phyloP scores from a whole-genome alignment of 2,888 invertebrate genomes.

The Elmis aenea region DNA sequence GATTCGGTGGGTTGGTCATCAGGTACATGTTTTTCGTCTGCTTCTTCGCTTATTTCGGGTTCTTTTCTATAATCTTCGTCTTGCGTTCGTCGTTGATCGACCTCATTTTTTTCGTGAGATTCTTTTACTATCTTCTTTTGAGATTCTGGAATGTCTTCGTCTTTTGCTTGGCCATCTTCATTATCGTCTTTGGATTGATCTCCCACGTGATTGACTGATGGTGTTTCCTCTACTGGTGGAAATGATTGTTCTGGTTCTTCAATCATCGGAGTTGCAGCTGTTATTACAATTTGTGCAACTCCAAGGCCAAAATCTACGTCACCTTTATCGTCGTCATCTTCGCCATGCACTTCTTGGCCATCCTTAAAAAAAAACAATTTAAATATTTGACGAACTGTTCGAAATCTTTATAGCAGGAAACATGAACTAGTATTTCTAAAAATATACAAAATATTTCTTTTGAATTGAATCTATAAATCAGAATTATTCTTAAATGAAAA shows the following conservation, averaged over 20 bases:
- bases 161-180: conserved; percentile 21
- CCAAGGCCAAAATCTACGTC: conserved; percentile 65
- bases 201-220: conserved; percentile 33
- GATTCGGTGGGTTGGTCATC: conserved; percentile 57
- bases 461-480: conserved; percentile 1
- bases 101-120: conserved; percentile 7
- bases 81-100: conserved; percentile 22
- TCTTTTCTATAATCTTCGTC: conserved; percentile 27
- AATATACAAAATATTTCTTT: no score
- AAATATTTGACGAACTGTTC: no score
- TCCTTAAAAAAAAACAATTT: conserved; percentile 15
- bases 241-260: conserved; percentile 80
- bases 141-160: conserved; percentile 8
- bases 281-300: conserved; percentile 87
- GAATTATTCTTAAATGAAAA: conserved; percentile 13
- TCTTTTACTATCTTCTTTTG: conserved; percentile 8
- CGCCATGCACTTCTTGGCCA: conserved; percentile 21
- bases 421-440: no score
- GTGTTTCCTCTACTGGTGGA: conserved; percentile 55
- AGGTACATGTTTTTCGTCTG: conserved; percentile 39
- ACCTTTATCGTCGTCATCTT: conserved; percentile 25
- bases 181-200: conserved; percentile 21
- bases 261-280: conserved; percentile 88
- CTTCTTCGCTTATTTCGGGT: conserved; percentile 28
- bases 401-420: no score